Evolutionary conservation across 2,888 invertebrate genomes (phyloP).

Genomic region (Stegophylla sp.): DNA sequence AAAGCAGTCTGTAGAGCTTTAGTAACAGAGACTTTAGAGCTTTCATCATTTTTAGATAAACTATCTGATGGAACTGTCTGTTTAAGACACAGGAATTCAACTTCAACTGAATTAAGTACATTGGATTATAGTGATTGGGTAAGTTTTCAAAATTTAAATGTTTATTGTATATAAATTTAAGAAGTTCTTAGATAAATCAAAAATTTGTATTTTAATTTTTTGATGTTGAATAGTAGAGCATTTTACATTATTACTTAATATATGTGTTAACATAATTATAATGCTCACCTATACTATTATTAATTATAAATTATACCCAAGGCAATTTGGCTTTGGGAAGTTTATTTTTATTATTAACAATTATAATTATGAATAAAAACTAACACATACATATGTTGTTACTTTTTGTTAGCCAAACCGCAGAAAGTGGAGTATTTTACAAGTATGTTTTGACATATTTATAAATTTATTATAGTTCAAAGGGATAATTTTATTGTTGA

Average conservation of each 20-base stretch:
- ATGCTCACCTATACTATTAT: not conserved
- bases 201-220: not conserved
- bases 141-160: constrained; percentile 65
- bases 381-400: constrained; percentile 52
- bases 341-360: constrained; percentile 13
- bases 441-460: constrained; percentile 72
- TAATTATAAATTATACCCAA: constrained; percentile 18
- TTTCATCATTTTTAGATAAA: constrained; percentile 87
- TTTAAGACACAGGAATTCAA: constrained; percentile 72
- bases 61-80: constrained; percentile 76
- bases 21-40: constrained; percentile 88
- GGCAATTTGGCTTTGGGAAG: constrained; percentile 26
- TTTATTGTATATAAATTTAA: not conserved
- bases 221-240: not conserved
- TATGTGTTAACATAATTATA: constrained; percentile 32
- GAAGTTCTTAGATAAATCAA: not conserved
- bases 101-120: constrained; percentile 78
- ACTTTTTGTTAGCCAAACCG: constrained; percentile 70
- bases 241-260: not conserved
- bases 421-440: constrained; percentile 79
- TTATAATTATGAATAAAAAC: constrained; percentile 35
- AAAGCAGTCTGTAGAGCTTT: constrained; percentile 90
- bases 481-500: too few relatives aligned
- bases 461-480: too few relatives aligned
- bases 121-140: constrained; percentile 92